Base-by-base conservation (phyloP, 2,888 invertebrate genomes). In the Xylocampa areola region DNA sequence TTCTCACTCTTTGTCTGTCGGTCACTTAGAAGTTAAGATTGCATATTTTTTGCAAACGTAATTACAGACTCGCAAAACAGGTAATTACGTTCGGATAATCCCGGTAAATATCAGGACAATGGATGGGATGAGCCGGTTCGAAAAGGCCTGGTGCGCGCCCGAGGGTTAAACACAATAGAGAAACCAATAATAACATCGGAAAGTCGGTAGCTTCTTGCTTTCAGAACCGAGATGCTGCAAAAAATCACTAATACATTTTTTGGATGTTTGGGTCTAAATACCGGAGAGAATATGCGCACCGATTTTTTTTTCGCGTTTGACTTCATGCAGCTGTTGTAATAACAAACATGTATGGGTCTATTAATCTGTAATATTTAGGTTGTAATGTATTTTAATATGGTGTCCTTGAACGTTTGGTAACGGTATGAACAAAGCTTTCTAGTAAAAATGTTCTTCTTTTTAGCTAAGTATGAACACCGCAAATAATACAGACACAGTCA, bases 201-300 rank as follows among this genome's bases (percentile, higher is more conserved):
- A 92, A 92, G 92, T 92, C 92, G 93, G 92, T 92, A 92, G 93
- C 92, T 93, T 92, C 92, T 91, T 89, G 90, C 91, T 90, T 90
- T 89, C 79, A 81, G 78, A 84, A 85, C 85, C 80, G 84, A 79
- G 74, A 79, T 70, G 50, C 43, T 27, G 66, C 80, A 88, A 91
- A 91, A 89, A 89, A 83, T 64, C 72, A 64, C 71, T 79, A 80
- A 82, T 78, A 74, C 76, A 52, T 79, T 80, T 77, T 73, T 63
- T 71, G 61, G 67, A 68, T 82, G 76, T 77, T 78, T 79, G 75
- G 73, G 69, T 55, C 54, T 78, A 32, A 73, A 72, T 69, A 73
- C 62, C 51, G 55, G 61, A 75, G 68, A 55, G 72, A 69, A 78
- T 75, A 77, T 81, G 77, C 74, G 68, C 72, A 54, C 48, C 40